These are phyloP conservation scores for Odontesthes bonariensis DNA, from an alignment of 2,113 vertebrate genomes.

Conservation along the genomic window DNA sequence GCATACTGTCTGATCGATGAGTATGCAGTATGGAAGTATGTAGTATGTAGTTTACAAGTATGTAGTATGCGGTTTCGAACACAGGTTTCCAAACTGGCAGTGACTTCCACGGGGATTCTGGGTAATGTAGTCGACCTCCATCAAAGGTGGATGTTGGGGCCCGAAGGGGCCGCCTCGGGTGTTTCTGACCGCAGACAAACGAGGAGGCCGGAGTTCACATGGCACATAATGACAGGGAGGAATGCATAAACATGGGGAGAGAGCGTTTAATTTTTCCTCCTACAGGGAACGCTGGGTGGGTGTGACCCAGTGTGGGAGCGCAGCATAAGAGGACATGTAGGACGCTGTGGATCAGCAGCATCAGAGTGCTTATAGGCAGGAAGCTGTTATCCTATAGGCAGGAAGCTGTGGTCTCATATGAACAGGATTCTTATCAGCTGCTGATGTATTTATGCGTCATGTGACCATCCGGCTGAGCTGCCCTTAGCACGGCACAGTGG, in stretches of 20 bases:
- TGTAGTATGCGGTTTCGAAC: too few relatives aligned
- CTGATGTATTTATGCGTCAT: neutral
- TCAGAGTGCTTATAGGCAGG: conserved; percentile 21
- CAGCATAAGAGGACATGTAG: conserved; percentile 11
- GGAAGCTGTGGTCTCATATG: conserved; percentile 29
- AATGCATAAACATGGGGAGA: conserved; percentile 4
- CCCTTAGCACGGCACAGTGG: too few relatives aligned
- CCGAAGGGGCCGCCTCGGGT: neutral
- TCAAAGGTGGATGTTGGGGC: neutral
- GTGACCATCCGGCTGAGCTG: too few relatives aligned
- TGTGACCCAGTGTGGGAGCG: conserved; percentile 25
- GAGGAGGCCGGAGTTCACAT: neutral
- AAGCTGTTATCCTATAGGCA: conserved; percentile 39
- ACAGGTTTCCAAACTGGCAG: too few relatives aligned
- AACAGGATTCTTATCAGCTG: conserved; percentile 36
- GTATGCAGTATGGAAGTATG: too few relatives aligned
- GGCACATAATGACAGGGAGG: neutral
- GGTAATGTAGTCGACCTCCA: neutral
- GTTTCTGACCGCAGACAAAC: conserved; percentile 16
- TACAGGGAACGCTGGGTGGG: neutral
- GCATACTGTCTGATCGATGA: too few relatives aligned
- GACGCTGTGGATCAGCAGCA: neutral
- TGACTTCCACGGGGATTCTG: neutral
- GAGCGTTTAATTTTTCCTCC: neutral
- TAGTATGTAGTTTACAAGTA: too few relatives aligned